Conservation (phyloP, 2,797 vertebrate genomes). For the Linurgus olivaceus region DNA sequence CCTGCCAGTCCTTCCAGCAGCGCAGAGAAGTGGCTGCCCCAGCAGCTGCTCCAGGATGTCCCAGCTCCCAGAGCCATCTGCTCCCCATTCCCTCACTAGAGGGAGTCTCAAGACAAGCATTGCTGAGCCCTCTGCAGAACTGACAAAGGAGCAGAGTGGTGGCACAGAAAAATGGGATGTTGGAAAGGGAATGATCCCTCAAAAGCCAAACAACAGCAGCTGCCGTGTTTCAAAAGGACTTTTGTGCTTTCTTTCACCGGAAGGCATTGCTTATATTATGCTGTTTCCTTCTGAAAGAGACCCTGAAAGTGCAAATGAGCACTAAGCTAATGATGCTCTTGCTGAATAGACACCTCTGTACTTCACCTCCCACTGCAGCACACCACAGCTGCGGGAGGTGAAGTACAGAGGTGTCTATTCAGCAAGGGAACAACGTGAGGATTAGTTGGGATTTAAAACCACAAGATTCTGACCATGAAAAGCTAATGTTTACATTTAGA, state of each 20-base stretch:
- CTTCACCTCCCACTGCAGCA: not conserved
- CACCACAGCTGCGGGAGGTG: not conserved
- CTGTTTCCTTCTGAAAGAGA: not conserved
- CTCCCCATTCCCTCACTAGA: not conserved
- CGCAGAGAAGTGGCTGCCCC: fast-evolving
- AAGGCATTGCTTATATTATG: not conserved
- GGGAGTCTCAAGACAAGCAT: not conserved
- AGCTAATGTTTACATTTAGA: not conserved
- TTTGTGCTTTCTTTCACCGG: not conserved
- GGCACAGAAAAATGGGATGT: not conserved
- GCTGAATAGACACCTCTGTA: not conserved
- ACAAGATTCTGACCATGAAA: not conserved
- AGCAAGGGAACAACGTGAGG: not conserved
- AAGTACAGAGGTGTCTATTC: no score
- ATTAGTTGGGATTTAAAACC: not conserved
- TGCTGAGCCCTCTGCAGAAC: not conserved
- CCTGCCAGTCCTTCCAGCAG: not conserved
- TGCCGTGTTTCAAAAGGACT: not conserved
- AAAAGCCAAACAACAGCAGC: not conserved
- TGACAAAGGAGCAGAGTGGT: fast-evolving
- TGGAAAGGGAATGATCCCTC: not conserved
- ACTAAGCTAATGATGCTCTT: not conserved
- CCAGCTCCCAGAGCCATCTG: no score
- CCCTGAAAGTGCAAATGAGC: not conserved
- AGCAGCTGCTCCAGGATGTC: fast-evolving